phyloP scores from a whole-genome alignment of 1,140 invertebrate genomes.

The Leucophenga varia region DNA sequence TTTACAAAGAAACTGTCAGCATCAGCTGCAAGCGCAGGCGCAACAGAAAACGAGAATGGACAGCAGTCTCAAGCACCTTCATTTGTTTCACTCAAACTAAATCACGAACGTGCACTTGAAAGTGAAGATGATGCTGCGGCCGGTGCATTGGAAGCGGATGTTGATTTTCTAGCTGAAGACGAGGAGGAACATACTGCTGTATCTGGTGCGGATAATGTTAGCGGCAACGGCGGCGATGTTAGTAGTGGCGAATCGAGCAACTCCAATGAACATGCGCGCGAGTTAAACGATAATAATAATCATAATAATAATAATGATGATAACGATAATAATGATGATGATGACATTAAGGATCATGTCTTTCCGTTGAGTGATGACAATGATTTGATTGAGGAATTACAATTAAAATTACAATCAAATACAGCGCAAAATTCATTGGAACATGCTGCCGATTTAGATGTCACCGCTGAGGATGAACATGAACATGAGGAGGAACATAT shows the following conservation, averaged over 20 bases:
- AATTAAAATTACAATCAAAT: conserved; percentile 32
- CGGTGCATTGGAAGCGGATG: conserved; percentile 18
- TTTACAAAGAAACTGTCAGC: conserved; percentile 32
- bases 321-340: too few species aligned
- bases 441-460: conserved; percentile 6
- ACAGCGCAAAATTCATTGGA: conserved; percentile 2
- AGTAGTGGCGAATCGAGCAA: conserved; percentile 10
- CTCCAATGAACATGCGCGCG: conserved; percentile 20
- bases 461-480: too few species aligned
- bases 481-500: conserved; percentile 25
- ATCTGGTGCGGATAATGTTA: conserved; percentile 28
- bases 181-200: conserved; percentile 27
- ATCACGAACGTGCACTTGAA: conserved; percentile 45
- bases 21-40: conserved; percentile 13
- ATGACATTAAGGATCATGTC: conserved; percentile 42
- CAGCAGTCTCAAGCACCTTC: conserved; percentile 32
- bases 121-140: neutral
- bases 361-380: conserved; percentile 43
- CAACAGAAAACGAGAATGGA: conserved; percentile 14
- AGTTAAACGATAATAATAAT: too few species aligned
- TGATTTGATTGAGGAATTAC: conserved; percentile 42
- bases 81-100: conserved; percentile 45
- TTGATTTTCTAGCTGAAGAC: conserved; percentile 7
- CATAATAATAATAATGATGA: too few species aligned
- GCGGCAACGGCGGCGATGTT: conserved; percentile 16